Evolutionary conservation across 2,797 vertebrate species (phyloP).

Genomic region (Rhadinocentrus ornatus): DNA sequence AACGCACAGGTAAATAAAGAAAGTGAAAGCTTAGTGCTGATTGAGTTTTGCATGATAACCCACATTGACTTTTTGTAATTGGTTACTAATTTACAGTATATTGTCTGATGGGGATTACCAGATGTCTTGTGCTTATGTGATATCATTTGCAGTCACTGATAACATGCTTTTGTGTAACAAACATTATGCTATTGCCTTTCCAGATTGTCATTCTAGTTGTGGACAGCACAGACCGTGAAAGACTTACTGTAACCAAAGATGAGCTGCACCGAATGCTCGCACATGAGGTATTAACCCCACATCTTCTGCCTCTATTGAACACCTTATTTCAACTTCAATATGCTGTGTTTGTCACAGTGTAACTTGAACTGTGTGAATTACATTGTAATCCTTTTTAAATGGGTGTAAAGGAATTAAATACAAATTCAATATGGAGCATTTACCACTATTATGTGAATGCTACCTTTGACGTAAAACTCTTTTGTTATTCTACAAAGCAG

Average conservation of each 20-base stretch:
- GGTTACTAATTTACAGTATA: background rate
- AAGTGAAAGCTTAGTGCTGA: constrained; percentile 1
- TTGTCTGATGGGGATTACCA: background rate
- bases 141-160: background rate
- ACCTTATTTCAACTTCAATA: background rate
- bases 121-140: background rate
- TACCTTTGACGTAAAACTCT: background rate
- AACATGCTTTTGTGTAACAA: background rate
- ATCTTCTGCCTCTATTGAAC: background rate
- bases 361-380: background rate
- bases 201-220: constrained; percentile 91
- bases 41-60: constrained; percentile 17
- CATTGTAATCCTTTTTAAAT: background rate
- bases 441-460: background rate
- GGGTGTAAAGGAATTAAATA: background rate
- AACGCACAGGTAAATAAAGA: background rate
- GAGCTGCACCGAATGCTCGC: constrained; percentile 88
- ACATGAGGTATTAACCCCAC: constrained; percentile 82
- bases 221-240: constrained; percentile 88
- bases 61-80: background rate
- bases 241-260: constrained; percentile 83
- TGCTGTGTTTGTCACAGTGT: background rate
- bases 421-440: background rate
- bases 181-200: constrained; percentile 10
- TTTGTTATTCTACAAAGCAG: constrained; percentile 12